A percentile compares a stretch with the other conserved stretches of the same genome.
Conservation (phyloP, 2,113 vertebrate genomes). For the Potamarius usumacintae region DNA sequence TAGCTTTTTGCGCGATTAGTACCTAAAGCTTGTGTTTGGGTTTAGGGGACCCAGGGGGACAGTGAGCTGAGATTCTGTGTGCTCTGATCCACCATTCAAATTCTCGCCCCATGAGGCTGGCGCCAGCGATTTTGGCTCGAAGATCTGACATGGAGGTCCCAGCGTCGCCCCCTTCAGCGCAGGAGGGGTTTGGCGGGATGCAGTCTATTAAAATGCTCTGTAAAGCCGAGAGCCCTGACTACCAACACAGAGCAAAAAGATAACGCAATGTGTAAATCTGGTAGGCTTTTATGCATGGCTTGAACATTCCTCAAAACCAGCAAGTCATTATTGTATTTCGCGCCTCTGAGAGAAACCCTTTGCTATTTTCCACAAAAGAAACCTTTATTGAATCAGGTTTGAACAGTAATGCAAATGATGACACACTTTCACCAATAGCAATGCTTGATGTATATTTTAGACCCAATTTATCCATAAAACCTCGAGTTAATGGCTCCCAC, state of each 20-base stretch:
- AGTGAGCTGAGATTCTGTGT: constrained; percentile 1
- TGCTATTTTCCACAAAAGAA: too few species aligned
- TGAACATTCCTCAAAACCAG: not conserved
- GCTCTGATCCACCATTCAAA: constrained; percentile 65
- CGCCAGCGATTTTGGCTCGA: constrained; percentile 64
- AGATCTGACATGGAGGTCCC: constrained; percentile 47
- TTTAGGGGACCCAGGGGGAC: constrained; percentile 64
- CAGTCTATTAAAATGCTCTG: constrained; percentile 62
- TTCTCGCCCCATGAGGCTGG: constrained; percentile 62
- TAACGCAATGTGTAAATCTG: not conserved
- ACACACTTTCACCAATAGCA: too few species aligned
- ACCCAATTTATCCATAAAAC: too few species aligned
- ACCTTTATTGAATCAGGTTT: too few species aligned
- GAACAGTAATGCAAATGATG: too few species aligned
- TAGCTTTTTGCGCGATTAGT: constrained; percentile 41
- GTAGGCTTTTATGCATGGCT: too few species aligned
- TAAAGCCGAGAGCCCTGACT: constrained; percentile 50
- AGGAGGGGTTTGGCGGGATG: constrained; percentile 45
- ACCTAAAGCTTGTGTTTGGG: constrained; percentile 31
- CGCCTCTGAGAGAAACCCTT: too few species aligned
- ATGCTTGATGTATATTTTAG: too few species aligned
- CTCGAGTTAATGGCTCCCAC: too few species aligned
- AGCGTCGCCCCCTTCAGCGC: constrained; percentile 62
- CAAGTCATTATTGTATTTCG: not conserved
- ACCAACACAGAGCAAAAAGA: constrained; percentile 64